Evolutionary conservation across 2,888 invertebrate species (phyloP).

Genomic region (Trisateles emortualis): DNA sequence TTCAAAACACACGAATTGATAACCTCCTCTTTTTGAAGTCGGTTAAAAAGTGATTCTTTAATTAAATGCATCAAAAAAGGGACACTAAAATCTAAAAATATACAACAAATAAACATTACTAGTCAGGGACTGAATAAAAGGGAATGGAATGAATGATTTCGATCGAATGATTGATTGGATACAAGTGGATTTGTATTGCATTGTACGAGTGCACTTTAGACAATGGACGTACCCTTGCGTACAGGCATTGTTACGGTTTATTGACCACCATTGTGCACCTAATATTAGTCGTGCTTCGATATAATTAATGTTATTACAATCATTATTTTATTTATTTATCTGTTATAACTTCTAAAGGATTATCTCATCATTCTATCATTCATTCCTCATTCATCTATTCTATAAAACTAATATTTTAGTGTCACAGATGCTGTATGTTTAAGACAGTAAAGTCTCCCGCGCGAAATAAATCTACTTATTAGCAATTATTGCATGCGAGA

Average conservation of each 20-base stretch:
- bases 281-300: conserved; percentile 4
- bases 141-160: conserved; percentile 3
- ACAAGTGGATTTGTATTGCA: conserved; percentile 20
- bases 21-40: no score
- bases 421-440: no score
- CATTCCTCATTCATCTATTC: no score
- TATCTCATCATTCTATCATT: no score
- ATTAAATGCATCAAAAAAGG: no score
- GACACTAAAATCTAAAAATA: background rate
- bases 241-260: conserved; percentile 46
- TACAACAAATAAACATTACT: background rate
- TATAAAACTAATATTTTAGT: no score
- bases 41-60: no score
- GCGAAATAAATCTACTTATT: no score
- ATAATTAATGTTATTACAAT: background rate
- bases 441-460: no score
- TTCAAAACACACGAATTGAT: no score
- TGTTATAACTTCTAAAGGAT: no score
- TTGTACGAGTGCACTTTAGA: conserved; percentile 42
- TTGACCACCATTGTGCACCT: conserved; percentile 41
- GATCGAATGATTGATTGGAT: conserved; percentile 33
- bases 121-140: conserved; percentile 6
- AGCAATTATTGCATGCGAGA: no score
- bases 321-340: background rate
- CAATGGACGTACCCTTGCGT: conserved; percentile 54